Conservation (phyloP, 2,113 vertebrate species). For the Periophthalmus modestus region DNA sequence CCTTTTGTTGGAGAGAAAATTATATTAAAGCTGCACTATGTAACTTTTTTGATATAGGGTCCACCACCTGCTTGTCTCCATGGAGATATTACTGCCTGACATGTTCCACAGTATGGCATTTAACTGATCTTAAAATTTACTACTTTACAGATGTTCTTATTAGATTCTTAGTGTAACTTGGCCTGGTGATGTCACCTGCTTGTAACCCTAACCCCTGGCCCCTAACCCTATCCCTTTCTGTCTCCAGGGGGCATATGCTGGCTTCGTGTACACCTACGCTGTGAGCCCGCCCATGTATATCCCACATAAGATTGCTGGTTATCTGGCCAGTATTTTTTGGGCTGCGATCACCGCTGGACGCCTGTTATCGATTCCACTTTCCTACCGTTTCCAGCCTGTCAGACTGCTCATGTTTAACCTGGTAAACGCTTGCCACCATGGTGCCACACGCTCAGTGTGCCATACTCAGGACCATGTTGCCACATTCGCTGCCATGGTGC, state of each 20-base stretch:
- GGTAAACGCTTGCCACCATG: slow-evolving; percentile 70
- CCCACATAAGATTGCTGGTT: slow-evolving; percentile 85
- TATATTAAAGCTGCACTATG: no score
- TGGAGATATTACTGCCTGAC: no score
- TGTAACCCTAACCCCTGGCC: no score
- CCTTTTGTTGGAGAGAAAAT: no score
- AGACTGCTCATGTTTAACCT: slow-evolving; percentile 90
- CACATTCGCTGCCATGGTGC: no score
- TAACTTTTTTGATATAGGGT: no score
- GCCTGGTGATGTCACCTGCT: no score
- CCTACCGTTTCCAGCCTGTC: slow-evolving; percentile 84
- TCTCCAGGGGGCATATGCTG: slow-evolving; percentile 88
- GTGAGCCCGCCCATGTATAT: slow-evolving; percentile 92
- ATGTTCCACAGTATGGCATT: not conserved
- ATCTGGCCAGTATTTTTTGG: slow-evolving; percentile 95
- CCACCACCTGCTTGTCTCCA: no score
- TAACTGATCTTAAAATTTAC: not conserved
- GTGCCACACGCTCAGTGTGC: not conserved
- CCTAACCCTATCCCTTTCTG: not conserved
- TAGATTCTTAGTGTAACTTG: no score
- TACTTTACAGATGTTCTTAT: not conserved
- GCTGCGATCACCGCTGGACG: slow-evolving; percentile 91
- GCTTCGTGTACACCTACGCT: slow-evolving; percentile 94
- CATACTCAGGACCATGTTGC: no score
- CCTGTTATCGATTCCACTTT: slow-evolving; percentile 89